Evolutionary conservation across 2,888 invertebrate genomes (phyloP).

Genomic region (Microplitis deprimator): DNA sequence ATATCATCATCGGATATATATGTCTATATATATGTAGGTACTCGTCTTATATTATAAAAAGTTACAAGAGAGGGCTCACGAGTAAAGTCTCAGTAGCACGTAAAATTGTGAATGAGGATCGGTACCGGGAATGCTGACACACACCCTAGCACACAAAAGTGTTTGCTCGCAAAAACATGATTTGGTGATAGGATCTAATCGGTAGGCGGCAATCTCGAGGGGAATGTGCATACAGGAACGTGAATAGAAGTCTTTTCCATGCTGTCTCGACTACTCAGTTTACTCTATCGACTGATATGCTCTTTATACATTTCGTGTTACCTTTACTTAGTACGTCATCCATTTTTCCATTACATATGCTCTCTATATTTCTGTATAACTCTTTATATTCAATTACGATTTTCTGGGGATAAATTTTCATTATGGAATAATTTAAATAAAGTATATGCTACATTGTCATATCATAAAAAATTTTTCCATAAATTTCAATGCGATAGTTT

Average conservation of each 20-base stretch:
- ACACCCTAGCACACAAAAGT: constrained; percentile 50
- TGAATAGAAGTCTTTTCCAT: constrained; percentile 21
- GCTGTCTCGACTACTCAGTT: not conserved
- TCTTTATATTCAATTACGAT: no score
- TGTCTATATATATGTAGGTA: not conserved
- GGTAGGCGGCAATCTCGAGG: constrained; percentile 26
- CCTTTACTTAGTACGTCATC: not conserved
- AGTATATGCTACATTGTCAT: no score
- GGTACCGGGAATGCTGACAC: not conserved
- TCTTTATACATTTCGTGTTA: not conserved
- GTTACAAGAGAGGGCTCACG: not conserved
- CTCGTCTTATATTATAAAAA: not conserved
- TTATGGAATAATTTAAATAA: no score
- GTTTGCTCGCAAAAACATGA: constrained; percentile 59
- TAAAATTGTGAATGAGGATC: not conserved
- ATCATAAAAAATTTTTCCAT: no score
- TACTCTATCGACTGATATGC: constrained; percentile 18
- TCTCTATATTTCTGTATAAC: no score
- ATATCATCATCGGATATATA: constrained; percentile 57
- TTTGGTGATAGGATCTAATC: constrained; percentile 63
- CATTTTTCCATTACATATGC: no score
- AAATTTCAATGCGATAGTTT: no score
- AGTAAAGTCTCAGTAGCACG: constrained; percentile 2
- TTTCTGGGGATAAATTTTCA: no score
- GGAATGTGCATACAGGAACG: constrained; percentile 26